Percentiles rank a stretch among this genome's conserved stretches.
These are phyloP conservation scores for Cliona cf. orientalis DNA, from an alignment of 37 sponge, comb jelly and placozoan genomes.

Conservation along the genomic window DNA sequence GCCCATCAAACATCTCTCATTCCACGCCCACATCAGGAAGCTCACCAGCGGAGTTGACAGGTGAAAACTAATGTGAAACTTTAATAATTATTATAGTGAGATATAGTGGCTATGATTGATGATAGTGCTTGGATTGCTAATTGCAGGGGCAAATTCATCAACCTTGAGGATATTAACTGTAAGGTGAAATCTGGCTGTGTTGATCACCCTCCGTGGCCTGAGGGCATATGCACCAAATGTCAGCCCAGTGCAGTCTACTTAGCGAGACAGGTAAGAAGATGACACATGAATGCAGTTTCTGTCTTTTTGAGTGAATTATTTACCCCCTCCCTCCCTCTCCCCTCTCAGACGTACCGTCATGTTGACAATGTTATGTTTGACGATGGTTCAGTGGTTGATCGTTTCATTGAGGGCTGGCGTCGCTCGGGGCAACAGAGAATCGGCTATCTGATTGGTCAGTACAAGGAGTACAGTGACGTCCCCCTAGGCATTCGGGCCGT, in stretches of 20 bases:
- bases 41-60: slow-evolving; percentile 90
- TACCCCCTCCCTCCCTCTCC: background rate
- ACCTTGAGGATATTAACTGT: slow-evolving; percentile 87
- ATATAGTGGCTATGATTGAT: background rate
- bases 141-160: slow-evolving; percentile 85
- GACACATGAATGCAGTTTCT: background rate
- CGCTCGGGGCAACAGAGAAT: slow-evolving; percentile 77
- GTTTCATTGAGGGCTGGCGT: slow-evolving; percentile 91
- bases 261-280: slow-evolving; percentile 77
- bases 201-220: slow-evolving; percentile 94
- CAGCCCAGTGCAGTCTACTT: slow-evolving; percentile 91
- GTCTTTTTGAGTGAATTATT: background rate
- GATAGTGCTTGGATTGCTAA: background rate
- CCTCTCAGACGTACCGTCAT: slow-evolving; percentile 79
- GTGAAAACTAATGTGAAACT: slow-evolving; percentile 37
- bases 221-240: slow-evolving; percentile 94
- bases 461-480: slow-evolving; percentile 84
- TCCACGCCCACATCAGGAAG: slow-evolving; percentile 89
- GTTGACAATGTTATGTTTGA: slow-evolving; percentile 96
- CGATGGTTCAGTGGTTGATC: slow-evolving; percentile 82
- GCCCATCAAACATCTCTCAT: slow-evolving; percentile 93
- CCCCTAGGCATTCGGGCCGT: slow-evolving; percentile 94
- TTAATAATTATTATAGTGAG: background rate
- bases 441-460: slow-evolving; percentile 86
- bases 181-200: slow-evolving; percentile 85